Evolutionary conservation across 2,113 vertebrate species (phyloP).

Genomic region (Trematomus loennbergii): DNA sequence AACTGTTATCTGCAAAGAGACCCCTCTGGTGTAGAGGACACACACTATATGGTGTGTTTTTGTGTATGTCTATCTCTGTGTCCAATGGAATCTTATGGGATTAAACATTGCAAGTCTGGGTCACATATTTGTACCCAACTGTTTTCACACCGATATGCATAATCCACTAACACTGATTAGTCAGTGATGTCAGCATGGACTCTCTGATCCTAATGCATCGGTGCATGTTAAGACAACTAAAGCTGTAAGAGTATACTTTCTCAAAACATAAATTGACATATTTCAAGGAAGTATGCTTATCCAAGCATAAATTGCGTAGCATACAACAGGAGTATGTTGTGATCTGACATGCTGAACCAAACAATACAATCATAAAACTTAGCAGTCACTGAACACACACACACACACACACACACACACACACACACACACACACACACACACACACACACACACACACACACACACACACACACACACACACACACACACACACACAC

Average conservation of each 20-base stretch:
- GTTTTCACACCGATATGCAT: background rate
- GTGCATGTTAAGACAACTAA: background rate
- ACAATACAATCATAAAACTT: background rate
- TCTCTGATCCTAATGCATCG: background rate
- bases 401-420: too few relatives aligned
- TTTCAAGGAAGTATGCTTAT: background rate
- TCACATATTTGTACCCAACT: background rate
- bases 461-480: too few relatives aligned
- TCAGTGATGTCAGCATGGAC: background rate
- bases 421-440: too few relatives aligned
- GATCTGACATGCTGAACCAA: background rate
- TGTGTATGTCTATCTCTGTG: background rate
- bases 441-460: too few relatives aligned
- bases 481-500: background rate
- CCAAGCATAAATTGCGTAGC: background rate
- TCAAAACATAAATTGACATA: background rate
- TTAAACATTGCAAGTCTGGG: background rate
- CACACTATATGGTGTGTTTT: background rate
- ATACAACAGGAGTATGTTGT: background rate
- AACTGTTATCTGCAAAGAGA: constrained; percentile 66
- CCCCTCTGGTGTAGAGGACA: constrained; percentile 44
- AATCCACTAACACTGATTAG: background rate
- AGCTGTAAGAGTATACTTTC: background rate
- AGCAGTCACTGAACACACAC: too few relatives aligned
- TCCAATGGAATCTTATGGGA: background rate